Evolutionary conservation across 2,113 vertebrate species (phyloP), one percentile per base, ranked within the genome.

Genomic region (Pangasianodon hypophthalmus): DNA sequence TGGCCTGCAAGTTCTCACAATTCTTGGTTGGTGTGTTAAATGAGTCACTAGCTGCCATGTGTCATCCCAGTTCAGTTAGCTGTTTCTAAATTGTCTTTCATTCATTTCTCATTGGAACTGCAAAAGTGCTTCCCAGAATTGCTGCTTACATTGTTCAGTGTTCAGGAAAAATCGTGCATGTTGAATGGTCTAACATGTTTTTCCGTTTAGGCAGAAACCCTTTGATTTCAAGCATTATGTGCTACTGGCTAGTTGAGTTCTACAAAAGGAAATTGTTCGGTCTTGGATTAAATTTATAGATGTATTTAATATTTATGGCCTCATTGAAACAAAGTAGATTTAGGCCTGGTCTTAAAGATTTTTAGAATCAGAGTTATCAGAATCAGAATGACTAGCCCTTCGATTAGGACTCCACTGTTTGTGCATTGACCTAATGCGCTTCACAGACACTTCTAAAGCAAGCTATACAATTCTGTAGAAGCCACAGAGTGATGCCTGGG

Each of bases 1-100:
- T 37, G 75, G 56, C 87, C 87, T 80, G 44, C 75, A 81, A 81
- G 41, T 81, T 88, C 58, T 81, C 56, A 88, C 87, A 88, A 62
- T 81, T 64, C 75, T 44, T 19, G 19, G 44, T 67, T 24, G 75
- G 67, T 46, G 75, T 48, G 58, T 81, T 50, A 73, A 67, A 64
- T 81, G 87, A 80, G 75, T 88, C 87, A 88, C 77, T 32, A 67
- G 41, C 75, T 32, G 44, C 87, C 56, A 81, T 88, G 54, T 81
- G 75, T 80, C 73, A 62, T 64, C 75, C 29, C 29, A 13, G 87
- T 41, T 81, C 16, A 52, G 75, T 48, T 88, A 14, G 13, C 6
- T 7, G 29, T 58, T 87, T 75, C 69, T 41, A 75, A 75, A 87
- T 75, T 11, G 84, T 26, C 82, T 84, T 84, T 62, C 82, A 62